Percentiles rank a stretch among this genome's conserved stretches.
Conservation (phyloP, 2,797 vertebrate species). For the Miopithecus talapoin region DNA sequence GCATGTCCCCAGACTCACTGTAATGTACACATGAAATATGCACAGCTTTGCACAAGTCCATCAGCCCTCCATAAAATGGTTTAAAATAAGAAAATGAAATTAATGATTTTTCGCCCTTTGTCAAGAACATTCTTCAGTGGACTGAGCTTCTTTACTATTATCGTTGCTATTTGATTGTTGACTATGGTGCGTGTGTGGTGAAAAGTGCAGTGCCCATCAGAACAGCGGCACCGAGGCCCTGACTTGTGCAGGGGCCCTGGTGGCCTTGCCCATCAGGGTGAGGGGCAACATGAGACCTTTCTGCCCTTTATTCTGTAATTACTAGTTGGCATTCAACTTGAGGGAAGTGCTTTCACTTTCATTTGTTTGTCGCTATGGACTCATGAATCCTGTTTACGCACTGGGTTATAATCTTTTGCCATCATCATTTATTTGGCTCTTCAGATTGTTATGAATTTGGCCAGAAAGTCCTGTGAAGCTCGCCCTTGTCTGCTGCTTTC, state of each 20-base stretch:
- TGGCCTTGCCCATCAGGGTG: fast-evolving
- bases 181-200: not conserved
- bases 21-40: not conserved
- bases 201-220: fast-evolving
- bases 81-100: not conserved
- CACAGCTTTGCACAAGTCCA: no score
- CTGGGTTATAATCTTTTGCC: not conserved
- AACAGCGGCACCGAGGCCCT: not conserved
- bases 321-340: not conserved
- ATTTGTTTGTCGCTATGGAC: not conserved
- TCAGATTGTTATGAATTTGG: not conserved
- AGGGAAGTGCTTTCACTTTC: not conserved
- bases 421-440: not conserved
- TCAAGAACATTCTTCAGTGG: not conserved
- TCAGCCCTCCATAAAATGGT: no score
- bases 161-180: not conserved
- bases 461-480: no score
- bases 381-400: not conserved
- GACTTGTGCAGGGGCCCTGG: fast-evolving
- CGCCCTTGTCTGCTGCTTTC: not conserved
- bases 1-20: no score
- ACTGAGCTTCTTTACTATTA: no score
- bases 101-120: not conserved
- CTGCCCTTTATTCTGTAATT: not conserved
- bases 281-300: fast-evolving